A percentile compares a stretch with the other conserved stretches of the same genome.
Conservation (phyloP, 2,113 vertebrate species). For the Polypterus bichir region DNA sequence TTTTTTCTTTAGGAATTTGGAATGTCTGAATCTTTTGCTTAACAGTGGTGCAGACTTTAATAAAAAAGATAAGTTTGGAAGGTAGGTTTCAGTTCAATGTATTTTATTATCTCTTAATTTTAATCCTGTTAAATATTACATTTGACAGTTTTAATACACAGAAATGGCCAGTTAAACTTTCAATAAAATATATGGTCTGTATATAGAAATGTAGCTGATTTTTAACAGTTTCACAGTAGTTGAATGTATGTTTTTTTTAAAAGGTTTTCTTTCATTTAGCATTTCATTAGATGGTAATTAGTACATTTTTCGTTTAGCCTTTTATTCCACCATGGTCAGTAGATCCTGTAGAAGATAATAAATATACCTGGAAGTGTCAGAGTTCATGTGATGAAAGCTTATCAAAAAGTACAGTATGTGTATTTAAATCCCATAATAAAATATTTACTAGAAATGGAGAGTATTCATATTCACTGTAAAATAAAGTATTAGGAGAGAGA, state of each 20-base stretch:
- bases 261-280: background rate
- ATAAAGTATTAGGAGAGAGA: too few relatives aligned
- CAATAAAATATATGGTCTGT: too few relatives aligned
- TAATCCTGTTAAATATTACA: background rate
- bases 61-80: conserved; percentile 93
- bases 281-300: conserved; percentile 1
- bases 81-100: conserved; percentile 48
- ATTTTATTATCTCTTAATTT: background rate
- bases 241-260: conserved; percentile 6
- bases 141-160: background rate
- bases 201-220: background rate
- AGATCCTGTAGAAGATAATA: too few relatives aligned
- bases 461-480: too few relatives aligned
- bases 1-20: conserved; percentile 68
- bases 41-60: conserved; percentile 95
- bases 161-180: background rate
- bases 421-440: too few relatives aligned
- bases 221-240: background rate
- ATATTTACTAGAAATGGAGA: too few relatives aligned
- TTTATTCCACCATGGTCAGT: too few relatives aligned
- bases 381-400: too few relatives aligned
- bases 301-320: too few relatives aligned
- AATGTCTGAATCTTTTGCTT: conserved; percentile 94
- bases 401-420: too few relatives aligned
- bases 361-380: too few relatives aligned